Evolutionary conservation across 2,797 vertebrate genomes (phyloP).

Genomic region (Lophotriccus pileatus): DNA sequence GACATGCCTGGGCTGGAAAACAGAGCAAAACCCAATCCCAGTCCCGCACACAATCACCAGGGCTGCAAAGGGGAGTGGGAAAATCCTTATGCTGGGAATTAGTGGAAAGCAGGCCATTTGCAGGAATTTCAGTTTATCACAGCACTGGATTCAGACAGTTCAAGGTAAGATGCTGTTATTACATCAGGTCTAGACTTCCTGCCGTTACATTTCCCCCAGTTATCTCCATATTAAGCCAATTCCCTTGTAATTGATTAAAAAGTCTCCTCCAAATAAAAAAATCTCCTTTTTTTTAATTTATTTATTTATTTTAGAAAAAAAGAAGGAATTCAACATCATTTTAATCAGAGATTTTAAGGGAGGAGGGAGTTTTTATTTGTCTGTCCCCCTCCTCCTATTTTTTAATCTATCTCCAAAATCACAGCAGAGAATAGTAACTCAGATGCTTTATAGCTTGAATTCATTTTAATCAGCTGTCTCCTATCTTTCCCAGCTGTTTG

Average conservation of each 20-base stretch:
- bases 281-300: neutral
- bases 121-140: neutral
- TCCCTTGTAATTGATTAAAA: neutral
- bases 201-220: neutral
- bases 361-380: neutral
- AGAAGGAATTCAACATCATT: neutral
- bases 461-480: slow-evolving; percentile 15
- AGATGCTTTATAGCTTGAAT: slow-evolving; percentile 1
- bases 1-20: neutral
- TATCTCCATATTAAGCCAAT: neutral
- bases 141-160: neutral
- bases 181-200: neutral
- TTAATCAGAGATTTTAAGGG: neutral
- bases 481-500: slow-evolving; percentile 20
- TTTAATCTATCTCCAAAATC: neutral
- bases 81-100: neutral
- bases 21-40: neutral
- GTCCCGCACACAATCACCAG: neutral
- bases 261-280: neutral
- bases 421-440: neutral
- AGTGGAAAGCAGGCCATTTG: neutral
- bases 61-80: neutral
- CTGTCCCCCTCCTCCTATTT: neutral
- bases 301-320: no score
- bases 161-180: neutral